Evolutionary conservation across 2,888 invertebrate genomes (phyloP), one percentile per base, ranked within the genome.

Genomic region (Temnothorax rugatulus): DNA sequence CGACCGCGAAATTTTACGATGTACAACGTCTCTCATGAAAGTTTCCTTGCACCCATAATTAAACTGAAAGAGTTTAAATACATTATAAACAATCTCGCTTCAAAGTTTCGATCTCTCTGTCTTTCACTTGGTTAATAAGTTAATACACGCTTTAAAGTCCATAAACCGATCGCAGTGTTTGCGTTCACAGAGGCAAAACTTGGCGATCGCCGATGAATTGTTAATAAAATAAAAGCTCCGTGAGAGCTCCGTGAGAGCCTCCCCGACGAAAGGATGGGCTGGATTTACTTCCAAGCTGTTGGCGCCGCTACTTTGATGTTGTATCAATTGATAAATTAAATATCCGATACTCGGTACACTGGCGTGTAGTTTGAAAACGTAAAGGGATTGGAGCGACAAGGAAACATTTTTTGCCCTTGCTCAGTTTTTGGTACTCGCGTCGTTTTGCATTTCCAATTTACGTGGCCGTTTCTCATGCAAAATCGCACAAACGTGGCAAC

Each of bases 161-260:
- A 15, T 54, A 77, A 54, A 76, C 50, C 68, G 68, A 68, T 41
- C 54, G 29, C 41, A 21, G 34, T 79, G 57, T 79, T 79, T 69
- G 69, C 57, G 29, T 59, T 59, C 59, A 9, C 25, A 29, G 11
- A 21, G 13, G 47, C 59, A 47, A 59, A 79, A 79, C 18, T 77
- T 66, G 0, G 44, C 69, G 29, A 79, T 77, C 77, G 29, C 7
- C 69, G 69, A 1, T 57, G 29, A 69, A 69, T 69, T 69, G 57
- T 69, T 79, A 69, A 79, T 57, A 57, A 69, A 69, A 79, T 79
- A 69, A 79, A 69, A 79, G 21, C 21, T 34, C 34, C 73, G 41
- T 15, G 25, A 68, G 54, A 71, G 29, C 29, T 34, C 29, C 71
- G 41, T 9, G 18, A 66, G 52, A 71, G 29, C 29, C 29, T 29